Base-by-base conservation (phyloP, 2,113 vertebrate genomes). In the Eidolon helvum region DNA sequence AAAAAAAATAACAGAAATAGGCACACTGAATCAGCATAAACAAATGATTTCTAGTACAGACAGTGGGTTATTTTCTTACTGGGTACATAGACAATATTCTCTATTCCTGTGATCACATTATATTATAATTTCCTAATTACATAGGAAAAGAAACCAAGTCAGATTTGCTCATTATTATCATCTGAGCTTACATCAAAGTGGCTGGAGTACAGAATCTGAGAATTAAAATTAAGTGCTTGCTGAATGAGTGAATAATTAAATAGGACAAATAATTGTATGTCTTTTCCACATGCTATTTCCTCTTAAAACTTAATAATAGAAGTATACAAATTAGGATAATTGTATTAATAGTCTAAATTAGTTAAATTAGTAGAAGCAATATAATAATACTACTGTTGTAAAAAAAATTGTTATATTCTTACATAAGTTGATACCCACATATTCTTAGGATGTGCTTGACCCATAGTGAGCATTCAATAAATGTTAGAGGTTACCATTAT, bases 161-260 rank as follows among this genome's bases (percentile, higher is more conserved):
- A 57, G 85, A 91, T 0, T 38, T 59, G 1, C 35, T 90, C 6
- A n/a, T 38, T 93, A 59, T 48, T 94, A 5, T 84, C 72, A 77
- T 40, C 10, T 28, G 89, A 90, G 35, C n/a, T 69, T 65, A 45
- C 38, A 82, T 71, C 59, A 91, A 85, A 80, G 10, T 91, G 9
- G 19, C 10, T 87, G 43, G 28, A 45, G 33, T 45, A 95, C 11
- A 85, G 7, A 57, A 90, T 38, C 33, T 89, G 4, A 22, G 15
- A 93, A 28, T 19, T 61, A 72, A 95, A 87, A 90, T 83, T 82
- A 89, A 91, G 45, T 88, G 45, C 19, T 93, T 96, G 33, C 22
- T 93, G 55, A 86, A 78, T 90, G 61, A 93, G 14, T 93, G 45
- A 90, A 79, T 68, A 61, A 89, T 96, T 91, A 87, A 40, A 79